Evolutionary conservation across 2,113 vertebrate species (phyloP), one percentile per base, ranked within the genome.

Genomic region (Pachyramphus minor): DNA sequence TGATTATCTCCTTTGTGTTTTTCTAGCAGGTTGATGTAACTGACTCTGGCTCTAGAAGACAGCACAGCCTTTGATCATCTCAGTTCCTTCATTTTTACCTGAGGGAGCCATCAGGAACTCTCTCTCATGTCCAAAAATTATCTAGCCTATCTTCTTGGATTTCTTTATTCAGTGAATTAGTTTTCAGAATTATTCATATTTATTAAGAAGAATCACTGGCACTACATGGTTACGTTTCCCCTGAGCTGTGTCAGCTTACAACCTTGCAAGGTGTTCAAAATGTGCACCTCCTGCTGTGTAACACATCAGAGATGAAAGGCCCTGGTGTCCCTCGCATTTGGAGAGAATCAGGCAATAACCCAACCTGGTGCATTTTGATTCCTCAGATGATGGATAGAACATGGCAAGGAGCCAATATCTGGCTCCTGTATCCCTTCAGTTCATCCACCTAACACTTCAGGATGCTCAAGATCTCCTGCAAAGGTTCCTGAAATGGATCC

Each of bases 31-130:
- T 82, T 97, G 84, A 95, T 87, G 11, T 91, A 85, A 94, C 44
- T 76, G 66, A 41, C 82, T 95, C 39, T 82, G 78, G 93, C 78
- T 94, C 95, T 90, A 95, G 93, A 95, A 97, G 95, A 95, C 93
- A 97, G 90, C 78, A 60, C 56, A 94, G 90, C 69, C 92, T 96
- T 97, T 97, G 96, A 97, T 97, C 94, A 94, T 63, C 66, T 96
- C 87, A 35, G 23, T 42, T 95, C 73, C 77, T 95, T 95, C 93
- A 82, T 84, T 89, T 84, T 92, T 93, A 92, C 91, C 91, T 92
- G 87, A 97, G 93, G 95, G 94, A 96, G 86, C 53, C 81, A 95
- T 96, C 94, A 94, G 53, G 37, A 95, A 79, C 93, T 91, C 90
- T 84, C 93, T 92, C 93, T 87, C 69, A 79, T 82, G 53, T 95